These are phyloP conservation scores for Ormyrus nitidulus DNA, from an alignment of 2,888 invertebrate genomes.

Conservation along the genomic window DNA sequence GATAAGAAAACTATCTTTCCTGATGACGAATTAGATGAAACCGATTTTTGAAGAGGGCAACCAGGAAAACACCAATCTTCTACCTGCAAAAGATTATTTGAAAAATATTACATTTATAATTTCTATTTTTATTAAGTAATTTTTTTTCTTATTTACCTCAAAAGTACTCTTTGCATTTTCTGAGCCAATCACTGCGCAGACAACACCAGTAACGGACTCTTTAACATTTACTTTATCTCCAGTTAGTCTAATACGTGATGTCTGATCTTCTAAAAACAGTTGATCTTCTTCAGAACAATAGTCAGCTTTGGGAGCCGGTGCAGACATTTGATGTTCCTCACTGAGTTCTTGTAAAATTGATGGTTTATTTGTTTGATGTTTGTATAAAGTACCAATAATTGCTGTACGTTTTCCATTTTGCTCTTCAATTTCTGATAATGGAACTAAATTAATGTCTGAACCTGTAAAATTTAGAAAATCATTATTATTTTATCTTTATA, in stretches of 20 bases:
- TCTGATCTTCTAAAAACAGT: conserved; percentile 93
- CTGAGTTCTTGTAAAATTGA: conserved; percentile 94
- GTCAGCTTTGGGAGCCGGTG: conserved; percentile 82
- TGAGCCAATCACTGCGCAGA: conserved; percentile 86
- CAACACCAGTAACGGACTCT: conserved; percentile 88
- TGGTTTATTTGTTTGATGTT: conserved; percentile 93
- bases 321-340: conserved; percentile 90
- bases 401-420: conserved; percentile 84
- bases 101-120: neutral
- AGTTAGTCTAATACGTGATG: conserved; percentile 88
- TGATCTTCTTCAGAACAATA: conserved; percentile 90
- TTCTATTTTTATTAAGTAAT: too few species aligned
- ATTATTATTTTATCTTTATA: conserved; percentile 16
- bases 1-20: conserved; percentile 78
- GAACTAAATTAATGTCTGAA: conserved; percentile 74
- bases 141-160: conserved; percentile 59
- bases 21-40: conserved; percentile 36
- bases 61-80: conserved; percentile 88
- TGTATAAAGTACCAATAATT: conserved; percentile 94
- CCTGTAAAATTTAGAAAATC: conserved; percentile 34
- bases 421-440: conserved; percentile 84
- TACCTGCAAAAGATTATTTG: conserved; percentile 75
- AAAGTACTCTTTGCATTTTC: conserved; percentile 70
- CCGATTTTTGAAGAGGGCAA: conserved; percentile 75
- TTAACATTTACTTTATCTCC: conserved; percentile 81